Evolutionary conservation across 2,113 vertebrate genomes (phyloP), one percentile per base, ranked within the genome.

Genomic region (Donacobius atricapilla): DNA sequence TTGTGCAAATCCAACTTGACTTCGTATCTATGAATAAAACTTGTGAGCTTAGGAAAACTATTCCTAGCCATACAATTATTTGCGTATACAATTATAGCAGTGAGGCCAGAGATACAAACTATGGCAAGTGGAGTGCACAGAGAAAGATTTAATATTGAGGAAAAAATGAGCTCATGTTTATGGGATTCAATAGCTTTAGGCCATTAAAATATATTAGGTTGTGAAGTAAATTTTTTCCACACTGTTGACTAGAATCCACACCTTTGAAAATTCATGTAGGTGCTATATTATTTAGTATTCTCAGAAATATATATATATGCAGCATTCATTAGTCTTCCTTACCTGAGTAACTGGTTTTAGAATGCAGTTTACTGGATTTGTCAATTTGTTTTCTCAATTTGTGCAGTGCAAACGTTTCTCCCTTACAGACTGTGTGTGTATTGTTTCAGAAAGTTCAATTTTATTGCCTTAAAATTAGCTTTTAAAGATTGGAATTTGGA

Each of bases 391-490:
- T 96, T 95, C 33, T 70, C 70, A 89, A 24, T 66, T 18, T 30
- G 18, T 54, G 61, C 28, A 28, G 37, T 69, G 37, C 87, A 94
- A 93, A 97, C 66, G 77, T 79, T 94, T 85, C 57, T 82, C 24
- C 91, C 37, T 85, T 77, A 87, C 85, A 73, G 30, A 40, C 51
- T 16, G 6, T n/a, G 21, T 31, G 51, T 66, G 40, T 30, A 16
- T 94, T 93, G 71, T 66, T 93, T 89, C 69, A 45, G 69, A 86
- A 87, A 42, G 48, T 79, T 97, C 40, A 4, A 21, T 90, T 97
- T 95, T 63, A 71, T 40, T 93, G 64, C 57, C 60, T 53, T 37
- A 94, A 63, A 95, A 94, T 89, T 95, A 91, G 90, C 94, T 96
- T 95, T 47, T 9, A 39, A 85, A 96, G 90, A 94, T 96, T 4